Evolutionary conservation across 2,113 vertebrate species (phyloP).

Genomic region (Cyphomyrus plagiostoma): DNA sequence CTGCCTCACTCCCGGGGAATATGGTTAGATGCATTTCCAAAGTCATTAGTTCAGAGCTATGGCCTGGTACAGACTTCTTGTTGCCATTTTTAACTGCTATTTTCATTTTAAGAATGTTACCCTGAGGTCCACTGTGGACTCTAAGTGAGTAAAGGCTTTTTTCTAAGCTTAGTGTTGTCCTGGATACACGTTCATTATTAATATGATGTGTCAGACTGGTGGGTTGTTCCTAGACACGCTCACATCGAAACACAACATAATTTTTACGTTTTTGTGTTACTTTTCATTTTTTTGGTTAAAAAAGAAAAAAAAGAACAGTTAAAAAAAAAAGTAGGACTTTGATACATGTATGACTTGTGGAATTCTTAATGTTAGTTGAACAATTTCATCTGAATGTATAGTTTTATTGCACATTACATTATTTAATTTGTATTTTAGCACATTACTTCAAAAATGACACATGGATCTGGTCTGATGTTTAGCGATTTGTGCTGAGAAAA

Average conservation of each 20-base stretch:
- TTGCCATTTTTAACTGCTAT: not conserved
- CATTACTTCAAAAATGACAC: not conserved
- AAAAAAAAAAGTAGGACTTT: not conserved
- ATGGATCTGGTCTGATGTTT: not conserved
- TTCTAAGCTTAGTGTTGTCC: not conserved
- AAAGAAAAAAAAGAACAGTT: not conserved
- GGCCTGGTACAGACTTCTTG: not conserved
- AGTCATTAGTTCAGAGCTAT: not conserved
- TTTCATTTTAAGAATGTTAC: not conserved
- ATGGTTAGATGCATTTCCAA: not conserved
- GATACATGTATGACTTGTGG: not conserved
- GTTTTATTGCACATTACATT: not conserved
- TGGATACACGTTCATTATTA: not conserved
- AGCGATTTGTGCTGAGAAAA: not conserved
- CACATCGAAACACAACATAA: not conserved
- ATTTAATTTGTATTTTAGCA: not conserved
- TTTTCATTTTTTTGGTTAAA: not conserved
- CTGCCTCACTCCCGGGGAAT: not conserved
- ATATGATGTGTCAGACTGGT: not conserved
- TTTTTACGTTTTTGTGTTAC: not conserved
- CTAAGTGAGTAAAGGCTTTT: not conserved
- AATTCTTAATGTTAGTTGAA: not conserved
- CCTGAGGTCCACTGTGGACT: not conserved
- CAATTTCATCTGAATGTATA: not conserved
- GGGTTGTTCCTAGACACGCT: not conserved